A percentile compares a stretch with the other conserved stretches of the same genome.
Evolutionary conservation across 2,113 vertebrate species (phyloP).

Genomic region (Saguinus midas): DNA sequence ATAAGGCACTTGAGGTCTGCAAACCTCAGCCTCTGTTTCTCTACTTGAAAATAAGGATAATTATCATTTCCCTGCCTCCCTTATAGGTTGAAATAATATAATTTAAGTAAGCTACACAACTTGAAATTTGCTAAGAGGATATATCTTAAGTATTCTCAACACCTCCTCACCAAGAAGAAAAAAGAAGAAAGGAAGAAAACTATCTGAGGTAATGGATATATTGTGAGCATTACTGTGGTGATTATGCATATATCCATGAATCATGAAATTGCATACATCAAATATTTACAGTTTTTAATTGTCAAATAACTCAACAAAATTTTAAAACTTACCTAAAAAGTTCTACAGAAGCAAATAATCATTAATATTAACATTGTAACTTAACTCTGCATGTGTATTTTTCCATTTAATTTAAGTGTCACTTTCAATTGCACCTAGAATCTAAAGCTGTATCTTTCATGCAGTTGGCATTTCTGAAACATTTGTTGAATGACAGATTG

Average conservation of each 20-base stretch:
- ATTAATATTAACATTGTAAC: background rate
- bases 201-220: background rate
- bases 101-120: background rate
- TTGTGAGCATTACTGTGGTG: background rate
- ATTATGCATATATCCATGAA: background rate
- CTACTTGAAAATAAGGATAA: background rate
- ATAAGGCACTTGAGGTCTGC: background rate
- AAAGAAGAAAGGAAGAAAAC: background rate
- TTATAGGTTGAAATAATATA: background rate
- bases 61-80: background rate
- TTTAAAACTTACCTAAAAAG: background rate
- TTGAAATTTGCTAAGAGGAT: background rate
- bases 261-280: background rate
- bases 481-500: background rate
- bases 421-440: background rate
- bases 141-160: background rate
- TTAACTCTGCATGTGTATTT: background rate
- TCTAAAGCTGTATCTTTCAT: background rate
- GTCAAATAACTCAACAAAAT: background rate
- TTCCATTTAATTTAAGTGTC: background rate
- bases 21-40: background rate
- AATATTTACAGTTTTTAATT: background rate
- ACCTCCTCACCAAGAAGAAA: background rate
- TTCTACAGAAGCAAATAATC: background rate
- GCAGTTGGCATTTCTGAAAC: background rate